phyloP scores from a whole-genome alignment of 2,888 invertebrate genomes.

The Caenorhabditis sp. region DNA sequence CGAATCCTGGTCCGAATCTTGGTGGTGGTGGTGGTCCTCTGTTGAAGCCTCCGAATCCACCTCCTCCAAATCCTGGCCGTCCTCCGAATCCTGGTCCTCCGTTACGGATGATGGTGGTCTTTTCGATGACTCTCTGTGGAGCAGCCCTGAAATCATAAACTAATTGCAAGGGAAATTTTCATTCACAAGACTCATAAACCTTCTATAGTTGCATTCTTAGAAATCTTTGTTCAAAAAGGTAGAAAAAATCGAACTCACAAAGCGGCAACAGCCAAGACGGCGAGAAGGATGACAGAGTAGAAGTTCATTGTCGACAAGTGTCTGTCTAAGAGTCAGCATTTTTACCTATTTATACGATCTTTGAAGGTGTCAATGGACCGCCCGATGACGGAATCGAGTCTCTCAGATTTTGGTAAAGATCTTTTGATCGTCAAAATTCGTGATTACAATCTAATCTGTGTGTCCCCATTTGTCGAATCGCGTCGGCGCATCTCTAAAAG shows the following conservation, averaged over 20 bases:
- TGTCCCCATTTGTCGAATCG: constrained; percentile 40
- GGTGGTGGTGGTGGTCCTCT: constrained; percentile 50
- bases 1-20: constrained; percentile 34
- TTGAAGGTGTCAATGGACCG: constrained; percentile 32
- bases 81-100: constrained; percentile 39
- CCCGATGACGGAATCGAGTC: constrained; percentile 24
- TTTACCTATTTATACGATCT: constrained; percentile 45
- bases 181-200: too few species aligned
- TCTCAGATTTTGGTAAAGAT: constrained; percentile 57
- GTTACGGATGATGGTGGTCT: constrained; percentile 58
- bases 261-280: constrained; percentile 58
- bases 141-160: constrained; percentile 51
- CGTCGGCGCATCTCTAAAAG: constrained; percentile 12
- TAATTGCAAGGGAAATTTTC: too few species aligned
- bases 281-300: constrained; percentile 57
- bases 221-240: too few species aligned
- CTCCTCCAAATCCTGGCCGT: constrained; percentile 38
- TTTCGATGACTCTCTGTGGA: constrained; percentile 63
- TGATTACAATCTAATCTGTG: constrained; percentile 39
- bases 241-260: constrained; percentile 51
- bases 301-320: constrained; percentile 58
- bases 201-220: too few species aligned
- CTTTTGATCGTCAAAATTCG: constrained; percentile 52
- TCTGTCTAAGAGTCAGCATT: constrained; percentile 14
- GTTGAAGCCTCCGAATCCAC: too few species aligned